These are phyloP conservation scores for Orius laevigatus DNA, from an alignment of 1,140 invertebrate genomes.

Conservation along the genomic window DNA sequence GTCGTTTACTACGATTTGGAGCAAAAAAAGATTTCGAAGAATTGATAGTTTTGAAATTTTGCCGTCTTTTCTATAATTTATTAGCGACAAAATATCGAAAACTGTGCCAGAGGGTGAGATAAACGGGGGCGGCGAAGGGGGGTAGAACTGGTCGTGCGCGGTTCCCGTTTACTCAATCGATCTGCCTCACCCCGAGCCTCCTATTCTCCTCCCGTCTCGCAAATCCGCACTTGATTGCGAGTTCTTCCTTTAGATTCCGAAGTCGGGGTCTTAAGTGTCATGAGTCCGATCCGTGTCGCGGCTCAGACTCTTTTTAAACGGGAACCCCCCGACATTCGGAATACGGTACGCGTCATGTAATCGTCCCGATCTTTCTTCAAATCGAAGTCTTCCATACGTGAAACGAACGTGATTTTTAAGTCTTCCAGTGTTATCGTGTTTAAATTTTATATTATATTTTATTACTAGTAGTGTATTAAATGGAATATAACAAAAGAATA, in stretches of 20 bases:
- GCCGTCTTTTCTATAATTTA: no score
- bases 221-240: neutral
- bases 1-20: no score
- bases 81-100: no score
- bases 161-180: constrained; percentile 16
- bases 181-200: neutral
- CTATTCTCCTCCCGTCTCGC: neutral
- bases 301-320: no score
- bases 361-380: constrained; percentile 11
- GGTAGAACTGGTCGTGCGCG: constrained; percentile 5
- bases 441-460: neutral
- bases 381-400: constrained; percentile 8
- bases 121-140: neutral
- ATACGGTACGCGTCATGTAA: no score
- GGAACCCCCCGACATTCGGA: no score
- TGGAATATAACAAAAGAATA: neutral
- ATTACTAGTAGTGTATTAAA: neutral
- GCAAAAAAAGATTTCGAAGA: no score
- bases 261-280: neutral
- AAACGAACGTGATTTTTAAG: no score
- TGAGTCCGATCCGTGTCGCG: no score
- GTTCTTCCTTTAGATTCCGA: neutral
- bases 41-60: neutral
- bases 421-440: no score
- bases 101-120: no score